Percentiles rank a stretch among this genome's conserved stretches.
Evolutionary conservation across 2,113 vertebrate species (phyloP).

Genomic region (Triplophysa tibetana): DNA sequence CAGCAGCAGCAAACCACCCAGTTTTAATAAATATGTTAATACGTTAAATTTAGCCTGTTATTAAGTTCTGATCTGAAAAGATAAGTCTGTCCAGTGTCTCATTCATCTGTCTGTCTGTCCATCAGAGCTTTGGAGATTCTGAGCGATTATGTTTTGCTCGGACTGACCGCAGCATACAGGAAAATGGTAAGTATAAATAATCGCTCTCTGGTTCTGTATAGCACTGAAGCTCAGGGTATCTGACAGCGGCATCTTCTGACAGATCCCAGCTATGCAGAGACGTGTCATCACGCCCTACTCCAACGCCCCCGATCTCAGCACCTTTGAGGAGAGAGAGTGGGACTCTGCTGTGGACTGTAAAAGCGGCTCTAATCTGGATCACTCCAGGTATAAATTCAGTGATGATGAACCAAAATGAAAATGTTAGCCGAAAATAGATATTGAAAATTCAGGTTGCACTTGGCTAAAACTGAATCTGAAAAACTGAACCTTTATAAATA

Average conservation of each 20-base stretch:
- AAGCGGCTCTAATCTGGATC: slow-evolving; percentile 63
- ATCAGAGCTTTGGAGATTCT: slow-evolving; percentile 88
- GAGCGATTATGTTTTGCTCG: slow-evolving; percentile 88
- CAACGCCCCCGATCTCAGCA: slow-evolving; percentile 87
- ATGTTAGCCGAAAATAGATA: too few relatives aligned
- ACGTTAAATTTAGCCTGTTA: neutral
- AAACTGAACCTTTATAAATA: too few relatives aligned
- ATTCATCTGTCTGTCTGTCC: slow-evolving; percentile 46
- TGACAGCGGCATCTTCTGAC: slow-evolving; percentile 22
- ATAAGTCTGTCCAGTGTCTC: neutral
- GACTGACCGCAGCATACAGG: slow-evolving; percentile 87
- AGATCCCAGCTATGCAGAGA: slow-evolving; percentile 95
- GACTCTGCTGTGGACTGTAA: slow-evolving; percentile 71
- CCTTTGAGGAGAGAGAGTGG: slow-evolving; percentile 79
- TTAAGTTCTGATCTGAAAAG: neutral
- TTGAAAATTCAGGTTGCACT: too few relatives aligned
- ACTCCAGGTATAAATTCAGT: slow-evolving; percentile 40
- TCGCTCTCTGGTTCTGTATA: neutral
- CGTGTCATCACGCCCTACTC: slow-evolving; percentile 90
- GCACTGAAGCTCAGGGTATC: neutral
- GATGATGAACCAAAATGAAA: too few relatives aligned
- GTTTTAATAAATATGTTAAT: too few relatives aligned
- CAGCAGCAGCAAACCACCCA: too few relatives aligned
- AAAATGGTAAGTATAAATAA: slow-evolving; percentile 81
- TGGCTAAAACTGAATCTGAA: too few relatives aligned